A percentile compares a stretch with the other conserved stretches of the same genome.
Evolutionary conservation across 2,888 invertebrate genomes (phyloP).

Genomic region (Trisateles emortualis): DNA sequence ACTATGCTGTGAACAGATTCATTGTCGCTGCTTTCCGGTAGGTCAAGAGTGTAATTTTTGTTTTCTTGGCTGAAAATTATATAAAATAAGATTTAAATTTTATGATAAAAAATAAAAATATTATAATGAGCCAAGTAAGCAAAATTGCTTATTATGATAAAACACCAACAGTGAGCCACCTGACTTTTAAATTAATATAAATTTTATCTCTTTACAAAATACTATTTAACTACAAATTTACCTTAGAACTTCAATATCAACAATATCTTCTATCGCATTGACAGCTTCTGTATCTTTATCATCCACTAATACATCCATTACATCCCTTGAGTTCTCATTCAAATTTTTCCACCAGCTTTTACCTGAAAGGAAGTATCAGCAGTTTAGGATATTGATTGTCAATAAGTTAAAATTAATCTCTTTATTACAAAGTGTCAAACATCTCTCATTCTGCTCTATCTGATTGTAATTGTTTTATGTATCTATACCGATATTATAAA

Average conservation of each 20-base stretch:
- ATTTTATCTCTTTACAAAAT: no score
- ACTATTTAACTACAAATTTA: conserved; percentile 40
- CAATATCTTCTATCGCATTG: conserved; percentile 64
- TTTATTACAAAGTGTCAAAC: no score
- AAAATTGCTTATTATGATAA: no score
- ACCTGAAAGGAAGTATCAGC: conserved; percentile 56
- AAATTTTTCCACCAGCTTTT: conserved; percentile 79
- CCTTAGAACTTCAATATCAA: conserved; percentile 73
- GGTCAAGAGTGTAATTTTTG: conserved; percentile 60
- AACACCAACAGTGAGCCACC: no score
- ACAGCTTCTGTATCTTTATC: conserved; percentile 53
- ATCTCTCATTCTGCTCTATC: no score
- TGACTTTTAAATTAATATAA: no score
- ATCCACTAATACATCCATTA: conserved; percentile 63
- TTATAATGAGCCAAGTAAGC: no score
- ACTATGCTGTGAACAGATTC: conserved; percentile 78
- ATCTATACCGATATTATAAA: no score
- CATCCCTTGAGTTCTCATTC: conserved; percentile 66
- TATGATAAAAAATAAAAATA: no score
- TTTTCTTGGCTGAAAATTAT: conserved; percentile 68
- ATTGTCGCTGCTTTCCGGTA: conserved; percentile 76
- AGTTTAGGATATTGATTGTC: background rate
- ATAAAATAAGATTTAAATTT: conserved; percentile 11
- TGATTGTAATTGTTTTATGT: no score
- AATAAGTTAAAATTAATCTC: no score